Evolutionary conservation across 1,140 invertebrate genomes (phyloP).

Genomic region (Colletes latitarsis): DNA sequence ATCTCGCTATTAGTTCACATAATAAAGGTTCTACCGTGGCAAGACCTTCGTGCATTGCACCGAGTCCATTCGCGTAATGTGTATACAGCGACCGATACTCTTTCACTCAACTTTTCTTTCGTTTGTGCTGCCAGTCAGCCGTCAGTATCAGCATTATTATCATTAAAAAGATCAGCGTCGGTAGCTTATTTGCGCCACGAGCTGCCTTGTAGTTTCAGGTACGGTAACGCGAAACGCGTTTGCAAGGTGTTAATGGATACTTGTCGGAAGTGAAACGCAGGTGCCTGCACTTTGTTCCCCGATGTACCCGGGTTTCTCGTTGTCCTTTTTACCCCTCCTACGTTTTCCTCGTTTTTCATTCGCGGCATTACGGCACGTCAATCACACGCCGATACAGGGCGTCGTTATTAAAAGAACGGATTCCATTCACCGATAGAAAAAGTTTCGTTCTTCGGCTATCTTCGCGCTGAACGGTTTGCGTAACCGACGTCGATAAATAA

Average conservation of each 20-base stretch:
- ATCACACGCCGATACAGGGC: not conserved
- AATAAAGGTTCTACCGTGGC: no score
- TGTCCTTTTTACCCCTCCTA: no score
- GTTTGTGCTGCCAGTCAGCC: slow-evolving; percentile 4
- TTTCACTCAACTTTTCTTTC: slow-evolving; percentile 26
- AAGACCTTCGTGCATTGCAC: no score
- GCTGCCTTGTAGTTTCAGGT: slow-evolving; percentile 3
- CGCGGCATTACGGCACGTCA: not conserved
- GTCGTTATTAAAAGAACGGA: slow-evolving; percentile 1
- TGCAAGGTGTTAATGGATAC: slow-evolving; percentile 31
- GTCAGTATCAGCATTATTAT: slow-evolving; percentile 35
- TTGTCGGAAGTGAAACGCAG: slow-evolving; percentile 25
- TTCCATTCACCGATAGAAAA: not conserved
- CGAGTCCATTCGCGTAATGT: not conserved
- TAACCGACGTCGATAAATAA: slow-evolving; percentile 22
- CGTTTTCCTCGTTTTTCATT: not conserved
- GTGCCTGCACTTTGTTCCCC: slow-evolving; percentile 2
- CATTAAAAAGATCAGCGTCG: slow-evolving; percentile 9
- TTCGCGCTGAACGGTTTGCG: not conserved
- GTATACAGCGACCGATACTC: slow-evolving; percentile 16
- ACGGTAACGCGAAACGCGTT: slow-evolving; percentile 23
- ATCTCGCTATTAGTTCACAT: no score
- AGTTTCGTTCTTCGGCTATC: not conserved
- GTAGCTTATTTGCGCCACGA: slow-evolving; percentile 5
- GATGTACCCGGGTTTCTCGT: no score